Base-by-base conservation (phyloP, 2,113 vertebrate genomes). In the Festucalex cinctus region DNA sequence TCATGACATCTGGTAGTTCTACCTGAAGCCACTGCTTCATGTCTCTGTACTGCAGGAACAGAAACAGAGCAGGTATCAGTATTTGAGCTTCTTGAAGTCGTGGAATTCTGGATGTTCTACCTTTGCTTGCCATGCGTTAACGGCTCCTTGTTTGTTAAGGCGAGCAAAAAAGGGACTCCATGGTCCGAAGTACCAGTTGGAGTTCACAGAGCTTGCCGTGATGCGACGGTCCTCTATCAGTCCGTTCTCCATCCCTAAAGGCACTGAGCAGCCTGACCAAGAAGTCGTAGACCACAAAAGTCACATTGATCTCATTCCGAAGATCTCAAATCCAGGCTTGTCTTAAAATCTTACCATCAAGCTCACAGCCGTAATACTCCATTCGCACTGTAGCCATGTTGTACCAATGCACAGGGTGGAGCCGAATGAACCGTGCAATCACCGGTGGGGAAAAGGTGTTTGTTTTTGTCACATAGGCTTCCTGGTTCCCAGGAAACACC, bases 321-420 rank as follows among this genome's bases (percentile, higher is more conserved):
- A 48, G 7, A 9, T 48, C 26, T 67, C 17, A 19, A 20, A 39
- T 53, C 22, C 2, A 49, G 41, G 5, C 63, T 32, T 13, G 17
- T 16, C 32, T 20, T 28, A 26, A 59, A 16, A 8, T 71, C 92
- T 91, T 89, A 99, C 97, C 95, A 6, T 95, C 93, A 10, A 94
- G 80, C 82, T 97, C 93, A 78, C 97, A 99, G 66, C 96, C 97
- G 63, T 92, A 93, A 70, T 94, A 89, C 70, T 99, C 97, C 93
- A 99, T 77, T 41, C 97, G 95, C 74, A 98, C 84, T 17, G 94
- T 91, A n/a, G 95, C 93, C 66, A 75, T 90, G 62, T 88, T 92
- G 73, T 93, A 83, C 84, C 85, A 94, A 3, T 77, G 35, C 0
- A 77, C 85, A n/a, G 96, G 95, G 72, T 94, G 91, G 35, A 99